A percentile compares a stretch with the other conserved stretches of the same genome.
phyloP scores from a whole-genome alignment of 2,113 vertebrate genomes.

The Podarcis muralis region DNA sequence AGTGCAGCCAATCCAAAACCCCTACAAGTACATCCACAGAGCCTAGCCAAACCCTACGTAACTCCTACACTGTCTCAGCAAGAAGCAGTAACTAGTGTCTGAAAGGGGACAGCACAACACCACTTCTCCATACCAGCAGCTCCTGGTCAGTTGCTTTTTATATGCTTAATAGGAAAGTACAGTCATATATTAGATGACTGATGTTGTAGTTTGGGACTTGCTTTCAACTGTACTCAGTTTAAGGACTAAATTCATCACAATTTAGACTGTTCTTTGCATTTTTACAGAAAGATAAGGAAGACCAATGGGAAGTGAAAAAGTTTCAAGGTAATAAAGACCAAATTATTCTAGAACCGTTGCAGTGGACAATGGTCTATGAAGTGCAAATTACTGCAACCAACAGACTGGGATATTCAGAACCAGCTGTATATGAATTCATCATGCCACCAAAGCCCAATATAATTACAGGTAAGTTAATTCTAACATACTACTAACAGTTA shows the following conservation, averaged over 20 bases:
- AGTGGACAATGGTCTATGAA: conserved; percentile 96
- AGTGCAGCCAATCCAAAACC: too few relatives aligned
- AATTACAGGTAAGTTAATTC: conserved; percentile 89
- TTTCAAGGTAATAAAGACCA: conserved; percentile 92
- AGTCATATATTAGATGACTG: neutral
- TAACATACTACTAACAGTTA: neutral
- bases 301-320: conserved; percentile 96
- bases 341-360: conserved; percentile 91
- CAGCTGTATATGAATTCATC: conserved; percentile 93
- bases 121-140: too few relatives aligned
- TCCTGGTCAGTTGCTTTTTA: too few relatives aligned
- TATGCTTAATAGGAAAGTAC: neutral
- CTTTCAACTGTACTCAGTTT: neutral
- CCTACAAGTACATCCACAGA: too few relatives aligned
- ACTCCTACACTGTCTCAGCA: too few relatives aligned
- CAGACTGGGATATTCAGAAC: conserved; percentile 93
- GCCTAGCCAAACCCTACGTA: too few relatives aligned
- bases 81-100: too few relatives aligned
- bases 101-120: too few relatives aligned
- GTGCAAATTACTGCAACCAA: conserved; percentile 97
- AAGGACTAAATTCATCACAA: neutral
- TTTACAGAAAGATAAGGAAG: conserved; percentile 92
- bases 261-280: conserved; percentile 45
- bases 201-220: neutral
- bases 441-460: conserved; percentile 97